Evolutionary conservation across 2,113 vertebrate species (phyloP).

Genomic region (Mixornis gularis): DNA sequence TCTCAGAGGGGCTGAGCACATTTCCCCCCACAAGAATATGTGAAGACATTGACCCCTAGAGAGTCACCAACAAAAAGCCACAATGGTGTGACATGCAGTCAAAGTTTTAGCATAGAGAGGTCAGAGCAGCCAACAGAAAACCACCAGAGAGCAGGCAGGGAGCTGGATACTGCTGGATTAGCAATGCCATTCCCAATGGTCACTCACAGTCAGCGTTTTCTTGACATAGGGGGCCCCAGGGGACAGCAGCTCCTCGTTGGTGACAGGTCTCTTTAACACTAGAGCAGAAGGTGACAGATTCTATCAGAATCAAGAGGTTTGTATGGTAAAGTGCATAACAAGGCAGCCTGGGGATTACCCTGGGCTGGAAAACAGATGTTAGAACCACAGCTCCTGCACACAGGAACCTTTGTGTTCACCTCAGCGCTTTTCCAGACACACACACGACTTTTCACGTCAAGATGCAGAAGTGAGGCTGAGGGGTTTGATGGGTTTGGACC

Average conservation of each 20-base stretch:
- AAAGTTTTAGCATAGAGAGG: not conserved
- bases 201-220: constrained; percentile 80
- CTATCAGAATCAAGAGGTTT: constrained; percentile 15
- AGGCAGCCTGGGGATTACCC: not conserved
- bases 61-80: not conserved
- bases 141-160: not conserved
- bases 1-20: not conserved
- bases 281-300: constrained; percentile 30
- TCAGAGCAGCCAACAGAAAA: not conserved
- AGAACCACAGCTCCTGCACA: not conserved
- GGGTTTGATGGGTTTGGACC: not conserved
- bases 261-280: constrained; percentile 78
- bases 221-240: constrained; percentile 79
- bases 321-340: not conserved
- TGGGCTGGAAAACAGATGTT: not conserved
- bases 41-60: not conserved
- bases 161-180: not conserved
- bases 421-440: not conserved
- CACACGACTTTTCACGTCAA: not conserved
- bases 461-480: not conserved
- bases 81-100: not conserved
- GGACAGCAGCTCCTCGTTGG: constrained; percentile 79
- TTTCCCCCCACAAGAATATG: not conserved
- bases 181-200: not conserved
- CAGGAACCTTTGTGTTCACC: not conserved